phyloP scores from a whole-genome alignment of 2,888 invertebrate genomes.

The Scaptomyza parva region DNA sequence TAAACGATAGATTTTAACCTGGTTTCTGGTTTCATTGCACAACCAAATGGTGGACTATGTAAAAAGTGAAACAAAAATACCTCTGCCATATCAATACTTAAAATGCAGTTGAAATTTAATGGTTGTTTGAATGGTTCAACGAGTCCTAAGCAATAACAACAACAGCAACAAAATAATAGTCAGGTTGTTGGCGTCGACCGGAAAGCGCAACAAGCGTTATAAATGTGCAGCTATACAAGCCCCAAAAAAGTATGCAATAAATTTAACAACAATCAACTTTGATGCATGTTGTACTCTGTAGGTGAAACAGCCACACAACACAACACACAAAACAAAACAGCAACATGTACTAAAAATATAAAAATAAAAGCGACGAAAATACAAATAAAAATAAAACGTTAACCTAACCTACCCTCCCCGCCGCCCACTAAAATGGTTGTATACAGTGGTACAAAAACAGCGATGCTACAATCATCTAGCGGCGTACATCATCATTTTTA shows the following conservation, averaged over 20 bases:
- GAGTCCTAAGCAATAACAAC: conserved; percentile 65
- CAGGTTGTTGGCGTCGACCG: conserved; percentile 22
- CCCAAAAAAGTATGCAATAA: conserved; percentile 80
- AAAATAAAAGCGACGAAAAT: conserved; percentile 26
- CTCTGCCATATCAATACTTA: conserved; percentile 47
- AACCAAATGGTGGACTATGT: no score
- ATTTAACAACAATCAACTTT: conserved; percentile 81
- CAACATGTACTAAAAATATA: conserved; percentile 14
- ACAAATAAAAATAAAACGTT: conserved; percentile 34
- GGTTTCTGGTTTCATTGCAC: conserved; percentile 9
- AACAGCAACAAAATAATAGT: conserved; percentile 39
- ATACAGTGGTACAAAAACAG: conserved; percentile 35
- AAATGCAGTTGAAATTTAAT: conserved; percentile 68
- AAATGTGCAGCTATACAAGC: conserved; percentile 69
- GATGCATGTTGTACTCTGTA: conserved; percentile 81
- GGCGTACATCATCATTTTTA: conserved; percentile 74
- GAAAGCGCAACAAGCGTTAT: conserved; percentile 80
- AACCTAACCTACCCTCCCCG: no score
- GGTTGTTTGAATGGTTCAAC: conserved; percentile 75
- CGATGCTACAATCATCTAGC: conserved; percentile 52
- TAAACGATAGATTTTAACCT: conserved; percentile 19
- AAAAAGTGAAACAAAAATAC: background rate
- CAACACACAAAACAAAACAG: conserved; percentile 13
- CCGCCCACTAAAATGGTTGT: conserved; percentile 54
- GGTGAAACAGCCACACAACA: conserved; percentile 54